Percentiles rank a stretch among this genome's conserved stretches.
phyloP scores from a whole-genome alignment of 1,140 invertebrate species.

The Archegozetes longisetosus region DNA sequence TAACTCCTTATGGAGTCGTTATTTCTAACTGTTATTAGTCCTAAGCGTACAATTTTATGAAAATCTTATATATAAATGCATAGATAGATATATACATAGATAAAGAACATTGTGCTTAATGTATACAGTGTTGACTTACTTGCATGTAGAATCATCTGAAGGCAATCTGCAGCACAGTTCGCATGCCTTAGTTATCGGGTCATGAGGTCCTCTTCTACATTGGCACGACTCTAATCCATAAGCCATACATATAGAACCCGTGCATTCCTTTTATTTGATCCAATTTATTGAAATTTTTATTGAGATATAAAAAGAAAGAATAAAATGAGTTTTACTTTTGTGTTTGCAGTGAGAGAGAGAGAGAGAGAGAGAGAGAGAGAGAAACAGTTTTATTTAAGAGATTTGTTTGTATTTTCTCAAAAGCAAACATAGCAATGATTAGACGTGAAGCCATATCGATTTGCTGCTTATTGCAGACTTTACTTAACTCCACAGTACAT shows the following conservation, averaged over 20 bases:
- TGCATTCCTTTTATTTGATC: slow-evolving; percentile 51
- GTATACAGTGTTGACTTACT: slow-evolving; percentile 36
- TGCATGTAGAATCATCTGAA: slow-evolving; percentile 55
- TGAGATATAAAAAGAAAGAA: too few species aligned
- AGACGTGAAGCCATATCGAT: too few species aligned
- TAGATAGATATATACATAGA: background rate
- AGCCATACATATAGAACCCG: slow-evolving; percentile 75
- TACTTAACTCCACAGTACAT: too few species aligned
- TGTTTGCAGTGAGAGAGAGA: background rate
- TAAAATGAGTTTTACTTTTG: too few species aligned
- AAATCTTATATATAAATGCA: background rate
- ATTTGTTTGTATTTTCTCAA: background rate
- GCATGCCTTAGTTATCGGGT: slow-evolving; percentile 65
- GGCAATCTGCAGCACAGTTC: slow-evolving; percentile 75
- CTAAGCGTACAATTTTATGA: background rate
- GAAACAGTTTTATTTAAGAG: background rate
- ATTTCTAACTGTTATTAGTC: background rate
- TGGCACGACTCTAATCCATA: slow-evolving; percentile 93
- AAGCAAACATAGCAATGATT: too few species aligned
- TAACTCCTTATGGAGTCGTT: too few species aligned
- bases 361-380: background rate
- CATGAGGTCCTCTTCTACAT: slow-evolving; percentile 49
- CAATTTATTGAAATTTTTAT: slow-evolving; percentile 1
- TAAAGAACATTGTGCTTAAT: too few species aligned
- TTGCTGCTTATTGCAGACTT: too few species aligned